Evolutionary conservation across 2,797 vertebrate genomes (phyloP), one percentile per base, ranked within the genome.

Genomic region (Falco columbarius): DNA sequence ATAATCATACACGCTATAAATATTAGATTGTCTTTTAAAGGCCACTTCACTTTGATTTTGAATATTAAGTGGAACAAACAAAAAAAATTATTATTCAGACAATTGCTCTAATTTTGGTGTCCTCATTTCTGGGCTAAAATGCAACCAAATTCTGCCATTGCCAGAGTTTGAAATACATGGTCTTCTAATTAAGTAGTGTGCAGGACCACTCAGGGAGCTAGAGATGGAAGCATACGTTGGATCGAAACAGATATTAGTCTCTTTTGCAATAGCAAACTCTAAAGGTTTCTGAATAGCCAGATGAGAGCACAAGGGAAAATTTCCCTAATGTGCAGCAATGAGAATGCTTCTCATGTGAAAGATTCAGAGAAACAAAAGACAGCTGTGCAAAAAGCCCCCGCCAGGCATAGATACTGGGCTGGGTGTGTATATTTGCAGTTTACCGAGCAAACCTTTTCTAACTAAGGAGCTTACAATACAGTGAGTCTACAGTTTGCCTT

Each of bases 71-170:
- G 84, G 77, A 91, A 71, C 91, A 95, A 96, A 97, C 42, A 91
- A 97, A 94, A 86, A 85, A 87, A 90, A 72, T 14, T 95, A 84
- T 74, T 93, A 63, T 89, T 81, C 58, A 84, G 79, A 85, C 92
- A 95, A 96, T 96, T 81, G 86, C 61, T 95, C 58, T 97, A 97
- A 97, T 97, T 96, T 91, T 91, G 56, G 24, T 88, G 92, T 83
- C 93, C 92, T 97, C 46, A 17, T 94, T 97, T 96, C 93, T 95
- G 79, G 79, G 65, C 92, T 93, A 95, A 95, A 94, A 96, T 81
- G 89, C 70, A 83, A 96, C 77, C 68, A 40, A 86, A 94, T 95
- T 95, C 74, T 94, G 52, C 72, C 61, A 14, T 21, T 85, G 49
- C 54, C 8, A 2, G 58, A 61, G 54, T 89, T 85, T 82, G 63